Evolutionary conservation across 1,140 invertebrate genomes (phyloP).

Genomic region (Yoshiicerus persimilis): DNA sequence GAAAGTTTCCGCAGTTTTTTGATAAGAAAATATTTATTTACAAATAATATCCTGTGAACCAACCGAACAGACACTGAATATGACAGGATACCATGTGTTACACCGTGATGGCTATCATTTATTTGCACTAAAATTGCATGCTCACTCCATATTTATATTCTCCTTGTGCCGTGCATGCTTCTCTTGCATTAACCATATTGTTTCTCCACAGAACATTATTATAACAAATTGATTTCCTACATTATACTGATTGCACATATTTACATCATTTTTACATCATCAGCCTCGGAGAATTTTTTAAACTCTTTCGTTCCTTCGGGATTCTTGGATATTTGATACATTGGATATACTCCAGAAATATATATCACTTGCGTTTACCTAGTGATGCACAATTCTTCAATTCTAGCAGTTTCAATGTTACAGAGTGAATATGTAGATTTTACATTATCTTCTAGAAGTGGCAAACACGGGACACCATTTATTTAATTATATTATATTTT

Average conservation of each 20-base stretch:
- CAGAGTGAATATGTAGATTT: too few relatives aligned
- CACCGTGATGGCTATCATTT: not conserved
- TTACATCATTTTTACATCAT: not conserved
- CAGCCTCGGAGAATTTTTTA: not conserved
- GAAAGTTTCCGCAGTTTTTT: not conserved
- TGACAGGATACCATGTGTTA: not conserved
- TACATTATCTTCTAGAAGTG: too few relatives aligned
- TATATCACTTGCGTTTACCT: too few relatives aligned
- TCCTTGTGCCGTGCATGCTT: not conserved
- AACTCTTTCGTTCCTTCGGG: too few relatives aligned
- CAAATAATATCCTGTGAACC: too few relatives aligned
- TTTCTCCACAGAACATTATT: not conserved
- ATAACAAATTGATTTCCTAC: not conserved
- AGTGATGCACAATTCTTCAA: too few relatives aligned
- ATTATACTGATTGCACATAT: not conserved
- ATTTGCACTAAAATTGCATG: not conserved
- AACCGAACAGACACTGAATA: not conserved
- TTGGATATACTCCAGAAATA: too few relatives aligned
- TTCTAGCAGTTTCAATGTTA: too few relatives aligned
- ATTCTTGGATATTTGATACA: too few relatives aligned
- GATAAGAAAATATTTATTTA: not conserved
- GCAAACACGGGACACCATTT: too few relatives aligned
- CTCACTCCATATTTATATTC: not conserved
- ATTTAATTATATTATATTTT: too few relatives aligned
- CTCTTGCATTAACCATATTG: not conserved